A percentile compares a stretch with the other conserved stretches of the same genome.
Conservation (phyloP, 2,797 vertebrate genomes). For the Muscicapa comitata region DNA sequence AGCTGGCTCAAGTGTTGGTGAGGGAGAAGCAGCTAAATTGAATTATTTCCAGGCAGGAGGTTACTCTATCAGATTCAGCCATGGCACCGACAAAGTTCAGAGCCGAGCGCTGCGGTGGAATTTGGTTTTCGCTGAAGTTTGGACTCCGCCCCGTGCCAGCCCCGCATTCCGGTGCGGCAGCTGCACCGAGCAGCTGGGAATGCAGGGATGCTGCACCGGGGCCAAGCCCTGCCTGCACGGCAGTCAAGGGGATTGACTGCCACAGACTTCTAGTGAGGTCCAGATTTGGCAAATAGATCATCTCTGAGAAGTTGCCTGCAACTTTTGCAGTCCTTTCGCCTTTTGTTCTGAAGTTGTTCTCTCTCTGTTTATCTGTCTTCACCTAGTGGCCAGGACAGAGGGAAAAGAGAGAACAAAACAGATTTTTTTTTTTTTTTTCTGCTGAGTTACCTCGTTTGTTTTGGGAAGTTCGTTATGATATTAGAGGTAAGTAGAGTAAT, state of each 20-base stretch:
- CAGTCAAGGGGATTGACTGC: not conserved
- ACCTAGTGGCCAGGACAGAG: not conserved
- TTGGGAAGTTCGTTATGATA: not conserved
- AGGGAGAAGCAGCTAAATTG: not conserved
- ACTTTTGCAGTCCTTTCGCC: not conserved
- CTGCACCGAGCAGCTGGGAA: conserved; percentile 54
- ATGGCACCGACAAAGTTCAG: accelerated
- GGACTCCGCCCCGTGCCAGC: not conserved
- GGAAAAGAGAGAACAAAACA: not conserved
- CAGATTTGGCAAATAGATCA: not conserved
- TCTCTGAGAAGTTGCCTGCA: not conserved
- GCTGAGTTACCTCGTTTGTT: not conserved
- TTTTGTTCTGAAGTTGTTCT: not conserved
- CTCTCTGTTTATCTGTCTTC: accelerated
- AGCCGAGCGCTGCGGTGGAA: not conserved
- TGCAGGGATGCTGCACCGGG: not conserved
- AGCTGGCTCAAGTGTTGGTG: not conserved
- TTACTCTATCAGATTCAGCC: not conserved
- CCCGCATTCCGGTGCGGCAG: not conserved
- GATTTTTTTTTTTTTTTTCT: not conserved
- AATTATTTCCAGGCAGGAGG: not conserved
- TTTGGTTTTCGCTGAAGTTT: not conserved
- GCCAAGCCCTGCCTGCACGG: conserved; percentile 7
- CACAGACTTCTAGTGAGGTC: not conserved
- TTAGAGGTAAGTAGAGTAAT: not conserved